Evolutionary conservation across 2,113 vertebrate species (phyloP).

Genomic region (Phylloscopus trochiloides): DNA sequence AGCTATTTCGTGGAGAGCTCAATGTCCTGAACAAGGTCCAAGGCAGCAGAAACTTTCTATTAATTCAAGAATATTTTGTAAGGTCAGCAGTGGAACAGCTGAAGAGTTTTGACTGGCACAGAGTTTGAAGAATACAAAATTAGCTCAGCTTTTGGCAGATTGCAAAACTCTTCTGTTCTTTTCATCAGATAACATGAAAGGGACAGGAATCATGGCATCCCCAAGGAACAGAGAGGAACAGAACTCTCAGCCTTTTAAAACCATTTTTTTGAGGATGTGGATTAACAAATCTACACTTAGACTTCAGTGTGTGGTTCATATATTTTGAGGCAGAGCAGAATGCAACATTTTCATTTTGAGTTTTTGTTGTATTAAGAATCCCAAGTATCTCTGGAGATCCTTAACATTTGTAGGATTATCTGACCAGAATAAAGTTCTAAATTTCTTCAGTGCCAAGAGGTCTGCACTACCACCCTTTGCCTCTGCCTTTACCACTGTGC

Average conservation of each 20-base stretch:
- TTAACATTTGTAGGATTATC: not conserved
- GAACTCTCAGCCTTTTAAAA: not conserved
- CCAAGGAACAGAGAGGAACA: not conserved
- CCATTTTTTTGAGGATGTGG: not conserved
- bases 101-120: not conserved
- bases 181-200: not conserved
- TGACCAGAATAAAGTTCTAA: not conserved
- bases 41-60: not conserved
- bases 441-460: not conserved
- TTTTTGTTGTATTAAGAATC: not conserved
- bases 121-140: not conserved
- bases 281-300: not conserved
- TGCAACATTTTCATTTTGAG: not conserved
- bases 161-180: not conserved
- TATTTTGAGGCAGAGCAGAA: not conserved
- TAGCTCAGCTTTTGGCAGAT: conserved; percentile 27
- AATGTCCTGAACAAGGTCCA: not conserved
- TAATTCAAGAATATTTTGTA: not conserved
- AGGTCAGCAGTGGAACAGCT: not conserved
- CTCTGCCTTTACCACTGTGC: not conserved
- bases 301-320: not conserved
- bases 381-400: not conserved
- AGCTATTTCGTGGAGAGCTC: not conserved
- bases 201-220: not conserved
- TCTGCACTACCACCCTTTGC: not conserved